Evolutionary conservation across 1,140 invertebrate genomes (phyloP).

Genomic region (Ruditapes philippinarum): DNA sequence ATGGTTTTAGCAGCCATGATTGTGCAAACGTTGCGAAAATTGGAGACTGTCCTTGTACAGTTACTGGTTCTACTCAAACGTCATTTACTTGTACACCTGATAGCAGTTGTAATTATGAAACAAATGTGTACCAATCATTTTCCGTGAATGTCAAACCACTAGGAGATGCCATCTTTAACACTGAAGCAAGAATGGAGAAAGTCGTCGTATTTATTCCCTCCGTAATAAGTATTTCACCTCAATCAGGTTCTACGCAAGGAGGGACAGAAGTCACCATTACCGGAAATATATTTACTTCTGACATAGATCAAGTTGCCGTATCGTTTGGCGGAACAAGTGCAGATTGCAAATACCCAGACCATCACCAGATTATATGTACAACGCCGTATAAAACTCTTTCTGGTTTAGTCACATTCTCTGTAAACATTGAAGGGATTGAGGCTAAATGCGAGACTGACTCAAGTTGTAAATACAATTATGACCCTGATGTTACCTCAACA

Average conservation of each 20-base stretch:
- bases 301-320: slow-evolving; percentile 56
- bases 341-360: slow-evolving; percentile 43
- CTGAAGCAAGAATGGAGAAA: slow-evolving; percentile 26
- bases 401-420: not conserved
- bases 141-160: slow-evolving; percentile 69
- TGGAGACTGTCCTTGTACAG: slow-evolving; percentile 55
- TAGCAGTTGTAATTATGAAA: slow-evolving; percentile 21
- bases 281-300: slow-evolving; percentile 56
- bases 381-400: slow-evolving; percentile 28
- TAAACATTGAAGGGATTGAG: not conserved
- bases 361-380: slow-evolving; percentile 59
- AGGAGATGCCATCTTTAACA: slow-evolving; percentile 71
- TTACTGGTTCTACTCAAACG: not conserved
- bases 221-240: slow-evolving; percentile 66
- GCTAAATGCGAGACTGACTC: slow-evolving; percentile 14
- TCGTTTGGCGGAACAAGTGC: slow-evolving; percentile 68
- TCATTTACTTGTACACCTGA: slow-evolving; percentile 60
- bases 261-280: slow-evolving; percentile 71
- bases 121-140: slow-evolving; percentile 66
- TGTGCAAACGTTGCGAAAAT: slow-evolving; percentile 77
- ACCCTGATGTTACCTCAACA: slow-evolving; percentile 33
- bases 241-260: slow-evolving; percentile 68
- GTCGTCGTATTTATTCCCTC: slow-evolving; percentile 71
- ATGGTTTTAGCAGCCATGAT: slow-evolving; percentile 65
- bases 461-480: slow-evolving; percentile 58